Base-by-base conservation (phyloP, 1,140 invertebrate species). In the Bicyclus anynana region DNA sequence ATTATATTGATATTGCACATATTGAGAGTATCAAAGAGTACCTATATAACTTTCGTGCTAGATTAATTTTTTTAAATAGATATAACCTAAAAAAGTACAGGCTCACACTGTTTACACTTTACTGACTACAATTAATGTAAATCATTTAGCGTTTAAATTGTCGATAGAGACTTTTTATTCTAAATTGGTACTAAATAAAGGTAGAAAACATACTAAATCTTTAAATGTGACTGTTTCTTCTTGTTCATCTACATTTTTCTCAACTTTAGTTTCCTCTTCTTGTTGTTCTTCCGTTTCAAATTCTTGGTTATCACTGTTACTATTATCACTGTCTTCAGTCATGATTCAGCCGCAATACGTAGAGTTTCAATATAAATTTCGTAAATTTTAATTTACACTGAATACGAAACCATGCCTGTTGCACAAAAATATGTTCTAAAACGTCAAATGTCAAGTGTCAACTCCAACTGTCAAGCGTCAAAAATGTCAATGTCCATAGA, bases 201-300 rank as follows among this genome's bases (percentile, higher is more conserved):
- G n/a, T 53, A 21, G 35, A 14, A 10, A 38, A 67, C 80, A 86
- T 85, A 93, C 92, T 79, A 93, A 89, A 68, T 93, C 91, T 78
- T 92, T 90, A 87, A 92, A 93, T 2, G 91, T 90, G 12, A 89
- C 69, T 12, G 72, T 77, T 44, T 83, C 79, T 35, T 87, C 69
- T 12, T 72, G 76, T 44, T 83, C 79, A 33, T 87, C 79, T 53
- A 83, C 69, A 44, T 70, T 57, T 48, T 79, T 63, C 0, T 62
- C 64, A 9, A 42, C 65, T 64, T 59, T 53, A 4, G 63, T 46
- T 52, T 62, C 61, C 10, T 57, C 27, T 35, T 66, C n/a, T 17
- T 74, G 52, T 54, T 77, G 70, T 52, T 67, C 55, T 51, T 80
- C 65, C 20, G 66, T 68, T 10, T 59, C 56, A 26, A 65, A 42